Base-by-base conservation (phyloP, 2,797 vertebrate genomes). In the Circus cinereus region DNA sequence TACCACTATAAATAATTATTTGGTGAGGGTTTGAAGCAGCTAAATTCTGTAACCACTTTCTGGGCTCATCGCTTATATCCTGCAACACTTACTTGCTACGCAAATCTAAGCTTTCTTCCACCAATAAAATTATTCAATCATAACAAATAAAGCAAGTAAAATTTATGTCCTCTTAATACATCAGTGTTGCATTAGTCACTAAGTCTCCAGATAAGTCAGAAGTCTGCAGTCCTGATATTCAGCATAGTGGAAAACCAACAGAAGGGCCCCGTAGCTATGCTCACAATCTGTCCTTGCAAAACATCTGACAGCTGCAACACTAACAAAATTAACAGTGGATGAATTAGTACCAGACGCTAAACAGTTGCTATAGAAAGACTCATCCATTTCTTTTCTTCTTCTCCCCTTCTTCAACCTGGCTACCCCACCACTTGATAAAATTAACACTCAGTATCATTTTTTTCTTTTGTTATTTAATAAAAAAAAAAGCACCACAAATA, bases 241-340 rank as follows among this genome's bases (percentile, higher is more conserved):
- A 98, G 98, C 98, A 98, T 97, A 98, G 98, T 99, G 98, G 98
- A 98, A 98, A 98, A 98, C 98, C 98, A 98, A 98, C 98, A 98
- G 98, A 99, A 98, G 99, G 98, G 98, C 99, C 99, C 99, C 83
- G 98, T 98, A 99, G 99, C 99, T 83, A 98, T 99, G 98, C 97
- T 98, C 98, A 97, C 99, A 99, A 99, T 99, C 99, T 99, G 99
- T 98, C 97, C 97, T 97, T 64, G 26, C 98, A 98, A 98, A 98
- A 98, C 98, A 97, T 97, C 98, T 98, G 98, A 99, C 98, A 99
- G 99, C 99, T 99, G 99, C 98, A 98, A 98, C 98, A 98, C 98
- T 99, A 99, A 99, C 98, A 99, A 98, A 99, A 99, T 99, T 99
- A 99, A 99, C 98, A 99, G 98, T 98, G 98, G 98, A 99, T 99